Evolutionary conservation across 2,888 invertebrate genomes (phyloP).

Genomic region (Cheilosia vernalis): DNA sequence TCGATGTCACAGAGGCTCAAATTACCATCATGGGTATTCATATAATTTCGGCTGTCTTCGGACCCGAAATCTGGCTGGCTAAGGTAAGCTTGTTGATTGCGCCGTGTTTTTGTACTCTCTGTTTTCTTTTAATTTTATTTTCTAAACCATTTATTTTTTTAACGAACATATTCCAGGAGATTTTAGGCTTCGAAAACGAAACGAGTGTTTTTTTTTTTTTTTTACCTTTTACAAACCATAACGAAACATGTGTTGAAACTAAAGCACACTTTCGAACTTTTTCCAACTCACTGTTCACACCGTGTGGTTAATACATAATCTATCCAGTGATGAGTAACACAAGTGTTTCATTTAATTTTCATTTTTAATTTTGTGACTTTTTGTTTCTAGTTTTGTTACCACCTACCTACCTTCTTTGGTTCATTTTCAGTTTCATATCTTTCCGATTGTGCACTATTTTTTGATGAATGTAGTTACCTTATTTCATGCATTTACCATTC

Average conservation of each 20-base stretch:
- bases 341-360: conserved; percentile 22
- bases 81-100: conserved; percentile 84
- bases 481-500: conserved; percentile 21
- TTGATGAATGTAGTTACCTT: conserved; percentile 17
- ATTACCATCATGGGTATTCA: conserved; percentile 95
- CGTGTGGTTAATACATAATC: conserved; percentile 34
- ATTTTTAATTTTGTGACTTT: conserved; percentile 18
- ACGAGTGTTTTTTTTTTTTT: conserved; percentile 55
- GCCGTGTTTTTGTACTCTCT: neutral
- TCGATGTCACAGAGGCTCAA: conserved; percentile 99
- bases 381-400: conserved; percentile 26
- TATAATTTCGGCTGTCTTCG: conserved; percentile 93
- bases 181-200: conserved; percentile 70
- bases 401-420: conserved; percentile 18
- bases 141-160: conserved; percentile 59
- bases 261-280: conserved; percentile 38
- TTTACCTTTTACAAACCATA: neutral
- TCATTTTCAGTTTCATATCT: conserved; percentile 78
- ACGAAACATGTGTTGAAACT: conserved; percentile 32
- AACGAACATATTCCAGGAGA: conserved; percentile 78
- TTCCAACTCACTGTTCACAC: conserved; percentile 35
- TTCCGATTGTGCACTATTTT: conserved; percentile 40
- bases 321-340: conserved; percentile 50
- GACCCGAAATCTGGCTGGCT: conserved; percentile 93
- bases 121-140: conserved; percentile 48